Percentiles rank a stretch among this genome's conserved stretches.
Conservation (phyloP, 2,888 invertebrate species). For the Campoplex nolae region DNA sequence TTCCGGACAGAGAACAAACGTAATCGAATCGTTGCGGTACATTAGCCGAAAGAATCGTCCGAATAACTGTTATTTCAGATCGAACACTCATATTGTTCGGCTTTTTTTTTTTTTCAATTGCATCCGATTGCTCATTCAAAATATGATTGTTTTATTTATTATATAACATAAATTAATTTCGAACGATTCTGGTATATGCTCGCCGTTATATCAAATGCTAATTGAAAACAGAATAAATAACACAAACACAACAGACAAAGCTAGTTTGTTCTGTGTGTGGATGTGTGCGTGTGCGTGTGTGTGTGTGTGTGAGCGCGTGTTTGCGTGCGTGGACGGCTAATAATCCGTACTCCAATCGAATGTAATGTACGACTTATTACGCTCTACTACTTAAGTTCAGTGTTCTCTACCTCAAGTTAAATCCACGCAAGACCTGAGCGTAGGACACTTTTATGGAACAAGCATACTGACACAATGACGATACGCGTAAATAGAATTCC, state of each 20-base stretch:
- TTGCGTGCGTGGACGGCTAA: constrained; percentile 10
- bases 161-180: not conserved
- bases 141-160: not conserved
- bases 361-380: constrained; percentile 61
- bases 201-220: constrained; percentile 10
- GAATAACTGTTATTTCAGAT: not conserved
- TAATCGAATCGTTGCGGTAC: constrained; percentile 49
- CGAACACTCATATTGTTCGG: not conserved
- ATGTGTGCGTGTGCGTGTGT: not conserved
- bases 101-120: too few relatives aligned
- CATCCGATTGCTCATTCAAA: not conserved
- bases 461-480: constrained; percentile 61
- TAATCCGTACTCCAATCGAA: constrained; percentile 50
- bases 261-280: not conserved
- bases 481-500: constrained; percentile 56
- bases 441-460: constrained; percentile 74
- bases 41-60: not conserved
- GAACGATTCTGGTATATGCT: constrained; percentile 24
- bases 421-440: constrained; percentile 83
- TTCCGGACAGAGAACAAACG: constrained; percentile 66
- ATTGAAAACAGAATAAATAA: constrained; percentile 26
- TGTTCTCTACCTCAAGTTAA: constrained; percentile 81
- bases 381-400: constrained; percentile 74
- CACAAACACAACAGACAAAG: constrained; percentile 25
- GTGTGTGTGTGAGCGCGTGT: not conserved